Conservation (phyloP, 2,797 vertebrate genomes). For the Pangasius djambal region DNA sequence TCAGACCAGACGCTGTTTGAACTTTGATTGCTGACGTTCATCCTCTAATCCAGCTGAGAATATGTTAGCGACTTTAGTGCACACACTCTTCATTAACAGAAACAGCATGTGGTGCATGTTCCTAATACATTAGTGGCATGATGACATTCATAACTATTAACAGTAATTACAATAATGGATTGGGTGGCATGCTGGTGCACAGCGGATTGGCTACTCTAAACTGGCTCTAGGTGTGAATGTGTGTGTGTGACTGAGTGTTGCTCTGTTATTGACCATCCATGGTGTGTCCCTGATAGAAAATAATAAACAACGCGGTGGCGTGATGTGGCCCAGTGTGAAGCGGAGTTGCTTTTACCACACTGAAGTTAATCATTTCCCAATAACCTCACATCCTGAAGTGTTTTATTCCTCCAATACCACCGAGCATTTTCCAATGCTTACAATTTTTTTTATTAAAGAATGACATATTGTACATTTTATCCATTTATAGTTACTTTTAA, state of each 20-base stretch:
- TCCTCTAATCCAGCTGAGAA: not conserved
- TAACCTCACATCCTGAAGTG: not conserved
- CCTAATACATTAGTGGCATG: not conserved
- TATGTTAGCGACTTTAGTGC: not conserved
- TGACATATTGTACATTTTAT: not conserved
- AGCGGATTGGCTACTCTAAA: not conserved
- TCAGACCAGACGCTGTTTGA: not conserved
- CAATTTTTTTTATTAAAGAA: not conserved
- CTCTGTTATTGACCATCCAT: not conserved
- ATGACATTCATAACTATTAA: not conserved
- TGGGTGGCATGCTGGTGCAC: not conserved
- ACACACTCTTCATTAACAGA: not conserved
- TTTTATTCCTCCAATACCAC: not conserved
- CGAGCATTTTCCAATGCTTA: not conserved
- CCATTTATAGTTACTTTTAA: not conserved
- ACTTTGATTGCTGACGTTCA: conserved; percentile 3
- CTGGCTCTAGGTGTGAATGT: not conserved
- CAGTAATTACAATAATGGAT: not conserved
- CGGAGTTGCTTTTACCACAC: too few species aligned
- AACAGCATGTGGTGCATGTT: not conserved
- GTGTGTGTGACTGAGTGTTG: not conserved
- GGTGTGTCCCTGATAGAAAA: not conserved
- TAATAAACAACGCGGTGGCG: not conserved
- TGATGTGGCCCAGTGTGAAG: not conserved
- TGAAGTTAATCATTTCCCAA: not conserved